Evolutionary conservation across 2,113 vertebrate genomes (phyloP).

Genomic region (Corapipo altera): DNA sequence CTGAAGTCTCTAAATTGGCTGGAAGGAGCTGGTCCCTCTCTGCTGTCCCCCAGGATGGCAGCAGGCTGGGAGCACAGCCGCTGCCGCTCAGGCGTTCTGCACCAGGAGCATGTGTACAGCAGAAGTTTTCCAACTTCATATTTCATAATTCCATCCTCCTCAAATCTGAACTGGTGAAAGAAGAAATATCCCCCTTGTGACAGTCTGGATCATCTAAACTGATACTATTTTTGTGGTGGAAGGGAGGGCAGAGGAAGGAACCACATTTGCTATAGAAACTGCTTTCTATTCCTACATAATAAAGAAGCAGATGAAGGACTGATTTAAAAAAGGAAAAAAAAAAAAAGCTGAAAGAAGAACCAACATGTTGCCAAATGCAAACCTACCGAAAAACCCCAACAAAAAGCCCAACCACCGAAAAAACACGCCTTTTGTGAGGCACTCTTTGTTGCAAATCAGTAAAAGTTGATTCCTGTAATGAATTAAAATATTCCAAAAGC

Average conservation of each 20-base stretch:
- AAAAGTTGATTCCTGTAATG: slow-evolving; percentile 66
- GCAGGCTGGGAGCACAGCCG: accelerated
- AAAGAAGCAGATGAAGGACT: slow-evolving; percentile 42
- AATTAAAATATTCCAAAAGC: slow-evolving; percentile 77
- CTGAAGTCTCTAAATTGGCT: neutral
- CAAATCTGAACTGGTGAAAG: neutral
- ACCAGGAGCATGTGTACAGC: neutral
- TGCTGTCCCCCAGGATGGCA: neutral
- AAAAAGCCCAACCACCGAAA: slow-evolving; percentile 52
- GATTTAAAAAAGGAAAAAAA: neutral
- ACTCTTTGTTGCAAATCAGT: slow-evolving; percentile 32
- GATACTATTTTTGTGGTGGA: neutral
- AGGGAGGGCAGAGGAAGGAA: neutral
- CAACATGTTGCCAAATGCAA: slow-evolving; percentile 50
- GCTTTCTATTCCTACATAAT: slow-evolving; percentile 48
- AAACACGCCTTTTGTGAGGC: slow-evolving; percentile 17
- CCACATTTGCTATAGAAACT: slow-evolving; percentile 40
- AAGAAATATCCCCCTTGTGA: neutral
- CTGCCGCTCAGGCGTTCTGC: neutral
- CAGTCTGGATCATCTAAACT: neutral
- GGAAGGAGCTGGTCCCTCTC: neutral
- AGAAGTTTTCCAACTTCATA: neutral
- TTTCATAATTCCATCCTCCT: slow-evolving; percentile 8
- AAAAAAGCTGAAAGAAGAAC: slow-evolving; percentile 53
- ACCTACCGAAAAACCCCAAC: slow-evolving; percentile 21